These are phyloP conservation scores for Drosophila eugracilis DNA, from an alignment of 1,140 invertebrate species.

Conservation along the genomic window DNA sequence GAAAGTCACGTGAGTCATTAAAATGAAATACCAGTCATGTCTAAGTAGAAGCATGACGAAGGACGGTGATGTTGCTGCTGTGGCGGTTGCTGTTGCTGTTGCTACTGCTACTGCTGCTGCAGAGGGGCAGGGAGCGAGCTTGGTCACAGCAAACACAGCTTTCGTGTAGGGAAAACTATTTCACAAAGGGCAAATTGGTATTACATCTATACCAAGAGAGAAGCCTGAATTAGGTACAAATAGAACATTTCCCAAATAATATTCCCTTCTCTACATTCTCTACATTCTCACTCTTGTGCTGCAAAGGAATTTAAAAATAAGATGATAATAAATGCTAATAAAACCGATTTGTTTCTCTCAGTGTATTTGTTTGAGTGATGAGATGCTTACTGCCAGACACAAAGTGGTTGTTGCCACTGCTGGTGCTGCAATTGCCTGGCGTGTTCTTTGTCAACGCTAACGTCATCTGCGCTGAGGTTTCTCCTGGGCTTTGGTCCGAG, in stretches of 20 bases:
- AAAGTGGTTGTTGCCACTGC: conserved; percentile 54
- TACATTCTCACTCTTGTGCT: too few relatives aligned
- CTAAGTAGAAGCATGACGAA: conserved; percentile 49
- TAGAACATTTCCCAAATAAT: too few relatives aligned
- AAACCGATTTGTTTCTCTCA: background rate
- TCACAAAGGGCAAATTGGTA: background rate
- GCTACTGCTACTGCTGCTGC: conserved; percentile 1
- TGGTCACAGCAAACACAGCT: conserved; percentile 44
- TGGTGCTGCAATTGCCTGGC: conserved; percentile 21
- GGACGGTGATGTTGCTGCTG: conserved; percentile 7
- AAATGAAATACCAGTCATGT: conserved; percentile 75
- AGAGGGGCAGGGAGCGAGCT: conserved; percentile 39
- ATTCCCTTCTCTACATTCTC: too few relatives aligned
- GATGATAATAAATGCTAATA: too few relatives aligned
- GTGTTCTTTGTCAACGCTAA: conserved; percentile 65
- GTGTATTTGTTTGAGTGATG: conserved; percentile 49
- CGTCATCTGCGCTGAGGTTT: conserved; percentile 60
- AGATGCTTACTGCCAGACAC: conserved; percentile 63
- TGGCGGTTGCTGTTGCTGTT: background rate
- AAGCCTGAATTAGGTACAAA: background rate
- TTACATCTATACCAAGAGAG: background rate
- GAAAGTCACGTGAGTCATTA: conserved; percentile 82
- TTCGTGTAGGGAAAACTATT: conserved; percentile 15
- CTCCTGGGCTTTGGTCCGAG: conserved; percentile 20
- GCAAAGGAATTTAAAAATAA: too few relatives aligned